Base-by-base conservation (phyloP, 2,797 vertebrate species). In the Pampus argenteus region DNA sequence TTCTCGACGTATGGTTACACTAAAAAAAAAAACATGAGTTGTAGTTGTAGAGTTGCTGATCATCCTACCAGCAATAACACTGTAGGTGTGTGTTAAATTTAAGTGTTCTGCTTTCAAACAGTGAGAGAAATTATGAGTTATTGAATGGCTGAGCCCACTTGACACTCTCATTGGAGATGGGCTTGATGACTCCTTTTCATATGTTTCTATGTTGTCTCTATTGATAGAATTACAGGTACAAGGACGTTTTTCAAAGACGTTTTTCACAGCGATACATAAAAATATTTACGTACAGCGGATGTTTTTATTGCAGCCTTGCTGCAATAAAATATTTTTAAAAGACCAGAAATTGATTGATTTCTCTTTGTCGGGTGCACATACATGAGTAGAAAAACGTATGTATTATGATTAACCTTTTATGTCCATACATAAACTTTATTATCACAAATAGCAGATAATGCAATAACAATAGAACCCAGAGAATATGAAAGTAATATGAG, bases 31-130 rank as follows among this genome's bases (percentile, higher is more conserved):
- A n/a, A n/a, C n/a, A n/a, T n/a, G n/a, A n/a, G n/a, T n/a, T n/a
- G n/a, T n/a, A n/a, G n/a, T 22, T 20, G 11, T 18, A 44, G 15
- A 67, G 10, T 18, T 18, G 28, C 7, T 38, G 11, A 18, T 14
- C 3, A 51, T 36, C n/a, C 17, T 28, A 23, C 38, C 5, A 44
- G 38, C 40, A 18, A 17, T 18, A 47, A 34, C 9, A n/a, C 26
- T 11, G 1, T 34, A 10, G 8, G 31, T 14, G 10, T 28, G 28
- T 5, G 11, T 36, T 48, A 14, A 3, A 49, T 26, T 13, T n/a
- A 63, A 47, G 22, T 62, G 58, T 60, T 52, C 14, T 65, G 47
- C 29, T 71, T 68, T 66, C 61, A 69, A 68, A 69, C 36, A 34
- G 42, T 31, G 18, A 38, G 52, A 48, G 48, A 78, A n/a, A 69